Percentiles rank a stretch among this genome's conserved stretches.
These are phyloP conservation scores for Cylindroiulus punctatus DNA, from an alignment of 2,888 invertebrate species.

Conservation along the genomic window DNA sequence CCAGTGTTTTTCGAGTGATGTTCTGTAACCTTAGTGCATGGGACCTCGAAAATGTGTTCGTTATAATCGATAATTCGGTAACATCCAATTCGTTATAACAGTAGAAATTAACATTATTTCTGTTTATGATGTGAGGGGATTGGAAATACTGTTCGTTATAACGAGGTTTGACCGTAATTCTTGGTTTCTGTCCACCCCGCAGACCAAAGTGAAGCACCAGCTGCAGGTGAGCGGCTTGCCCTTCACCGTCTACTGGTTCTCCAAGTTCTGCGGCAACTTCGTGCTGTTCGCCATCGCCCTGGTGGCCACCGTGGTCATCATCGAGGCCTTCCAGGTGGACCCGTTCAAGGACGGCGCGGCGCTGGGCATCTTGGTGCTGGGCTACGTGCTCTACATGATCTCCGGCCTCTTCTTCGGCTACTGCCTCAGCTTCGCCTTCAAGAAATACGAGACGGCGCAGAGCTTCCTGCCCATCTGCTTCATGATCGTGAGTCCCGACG, in stretches of 20 bases:
- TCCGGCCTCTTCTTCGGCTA: slow-evolving; percentile 80
- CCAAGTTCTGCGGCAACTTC: slow-evolving; percentile 75
- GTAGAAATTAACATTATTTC: no score
- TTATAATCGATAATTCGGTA: no score
- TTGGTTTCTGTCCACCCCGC: slow-evolving; percentile 62
- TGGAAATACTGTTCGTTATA: no score
- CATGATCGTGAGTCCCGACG: slow-evolving; percentile 62
- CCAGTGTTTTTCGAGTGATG: no score
- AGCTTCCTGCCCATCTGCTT: slow-evolving; percentile 69
- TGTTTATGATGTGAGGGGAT: no score
- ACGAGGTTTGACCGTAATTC: slow-evolving; percentile 43
- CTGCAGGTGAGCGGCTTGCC: slow-evolving; percentile 82
- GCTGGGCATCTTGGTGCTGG: slow-evolving; percentile 61
- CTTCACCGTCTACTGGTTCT: slow-evolving; percentile 69
- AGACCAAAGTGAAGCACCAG: slow-evolving; percentile 85
- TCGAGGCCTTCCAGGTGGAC: slow-evolving; percentile 68
- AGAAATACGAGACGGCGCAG: slow-evolving; percentile 84
- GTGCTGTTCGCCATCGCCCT: slow-evolving; percentile 80
- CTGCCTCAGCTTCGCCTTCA: slow-evolving; percentile 81
- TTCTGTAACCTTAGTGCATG: no score
- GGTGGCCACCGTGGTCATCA: slow-evolving; percentile 75
- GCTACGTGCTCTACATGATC: slow-evolving; percentile 74
- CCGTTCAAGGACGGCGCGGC: slow-evolving; percentile 62
- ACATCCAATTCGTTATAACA: no score
- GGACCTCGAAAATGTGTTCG: no score